Percentiles rank a stretch among this genome's conserved stretches.
phyloP scores from a whole-genome alignment of 2,888 invertebrate species.

The Andrena bicolor region DNA sequence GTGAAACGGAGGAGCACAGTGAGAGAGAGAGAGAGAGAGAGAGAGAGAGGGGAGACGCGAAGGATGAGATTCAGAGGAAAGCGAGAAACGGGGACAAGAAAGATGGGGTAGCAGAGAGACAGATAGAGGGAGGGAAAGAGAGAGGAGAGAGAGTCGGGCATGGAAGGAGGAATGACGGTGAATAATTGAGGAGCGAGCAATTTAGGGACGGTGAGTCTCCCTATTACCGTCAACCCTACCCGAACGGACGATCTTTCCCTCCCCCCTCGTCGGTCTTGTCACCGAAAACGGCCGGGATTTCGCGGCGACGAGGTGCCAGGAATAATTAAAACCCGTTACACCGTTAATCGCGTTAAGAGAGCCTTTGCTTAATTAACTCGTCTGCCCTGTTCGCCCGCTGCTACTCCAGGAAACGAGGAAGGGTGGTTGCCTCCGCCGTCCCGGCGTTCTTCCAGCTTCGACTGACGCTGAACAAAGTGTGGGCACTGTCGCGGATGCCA shows the following conservation, averaged over 20 bases:
- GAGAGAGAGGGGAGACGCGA: conserved; percentile 20
- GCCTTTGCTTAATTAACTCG: conserved; percentile 73
- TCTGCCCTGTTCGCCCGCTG: conserved; percentile 28
- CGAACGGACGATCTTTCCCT: conserved; percentile 21
- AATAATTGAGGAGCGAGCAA: conserved; percentile 72
- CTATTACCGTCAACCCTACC: conserved; percentile 46
- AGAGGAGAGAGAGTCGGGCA: conserved; percentile 10
- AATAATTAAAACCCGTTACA: conserved; percentile 77
- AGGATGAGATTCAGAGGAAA: conserved; percentile 38
- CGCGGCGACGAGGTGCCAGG: conserved; percentile 51
- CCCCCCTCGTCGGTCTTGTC: conserved; percentile 16
- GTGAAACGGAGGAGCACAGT: conserved; percentile 23
- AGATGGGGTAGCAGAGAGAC: conserved; percentile 8
- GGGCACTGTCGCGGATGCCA: not conserved
- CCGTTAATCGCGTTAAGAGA: conserved; percentile 74
- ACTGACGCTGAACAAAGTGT: conserved; percentile 17
- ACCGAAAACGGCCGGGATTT: conserved; percentile 60
- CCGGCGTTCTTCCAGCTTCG: not conserved
- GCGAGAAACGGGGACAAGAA: conserved; percentile 47
- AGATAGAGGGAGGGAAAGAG: conserved; percentile 7
- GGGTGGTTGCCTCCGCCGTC: not conserved
- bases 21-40: conserved; percentile 17
- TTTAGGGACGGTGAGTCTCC: conserved; percentile 67
- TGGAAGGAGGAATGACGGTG: conserved; percentile 47
- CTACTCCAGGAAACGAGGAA: conserved; percentile 10